A percentile compares a stretch with the other conserved stretches of the same genome.
Evolutionary conservation across 2,113 vertebrate genomes (phyloP).

Genomic region (Corythornis vintsioides): DNA sequence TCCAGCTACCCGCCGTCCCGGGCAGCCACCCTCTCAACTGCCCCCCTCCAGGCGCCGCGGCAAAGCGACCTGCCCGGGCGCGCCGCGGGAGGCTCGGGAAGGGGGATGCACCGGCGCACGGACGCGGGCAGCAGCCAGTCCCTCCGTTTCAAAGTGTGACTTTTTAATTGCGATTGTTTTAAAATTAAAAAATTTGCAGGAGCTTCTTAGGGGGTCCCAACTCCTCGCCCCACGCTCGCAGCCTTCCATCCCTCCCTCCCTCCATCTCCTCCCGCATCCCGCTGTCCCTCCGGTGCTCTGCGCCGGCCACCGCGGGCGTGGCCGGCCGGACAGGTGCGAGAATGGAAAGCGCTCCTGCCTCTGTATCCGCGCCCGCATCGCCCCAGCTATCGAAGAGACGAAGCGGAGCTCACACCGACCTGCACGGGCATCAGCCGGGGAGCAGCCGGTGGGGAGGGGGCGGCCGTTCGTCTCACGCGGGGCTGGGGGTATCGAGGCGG

Average conservation of each 20-base stretch:
- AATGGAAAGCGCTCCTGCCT: neutral
- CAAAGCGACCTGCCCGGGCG: neutral
- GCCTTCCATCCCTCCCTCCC: neutral
- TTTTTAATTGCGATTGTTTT: neutral
- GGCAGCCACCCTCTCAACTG: neutral
- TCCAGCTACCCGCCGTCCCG: too few relatives aligned
- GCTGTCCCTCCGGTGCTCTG: neutral
- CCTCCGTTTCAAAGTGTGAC: neutral
- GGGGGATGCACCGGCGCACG: neutral
- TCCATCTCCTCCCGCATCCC: neutral
- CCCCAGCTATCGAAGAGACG: neutral
- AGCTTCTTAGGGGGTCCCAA: too few relatives aligned
- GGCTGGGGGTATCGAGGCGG: neutral
- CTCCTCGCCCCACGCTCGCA: neutral
- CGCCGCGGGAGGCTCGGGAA: neutral
- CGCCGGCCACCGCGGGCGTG: neutral
- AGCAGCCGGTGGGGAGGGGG: neutral
- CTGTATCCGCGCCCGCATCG: neutral
- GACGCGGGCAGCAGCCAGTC: too few relatives aligned
- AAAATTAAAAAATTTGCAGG: neutral
- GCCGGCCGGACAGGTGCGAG: neutral
- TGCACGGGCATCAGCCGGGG: constrained; percentile 10
- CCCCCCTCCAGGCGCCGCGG: neutral
- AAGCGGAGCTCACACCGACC: constrained; percentile 23
- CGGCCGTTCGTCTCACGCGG: neutral